These are phyloP conservation scores for Bibio marci DNA, from an alignment of 2,888 invertebrate species.

Conservation along the genomic window DNA sequence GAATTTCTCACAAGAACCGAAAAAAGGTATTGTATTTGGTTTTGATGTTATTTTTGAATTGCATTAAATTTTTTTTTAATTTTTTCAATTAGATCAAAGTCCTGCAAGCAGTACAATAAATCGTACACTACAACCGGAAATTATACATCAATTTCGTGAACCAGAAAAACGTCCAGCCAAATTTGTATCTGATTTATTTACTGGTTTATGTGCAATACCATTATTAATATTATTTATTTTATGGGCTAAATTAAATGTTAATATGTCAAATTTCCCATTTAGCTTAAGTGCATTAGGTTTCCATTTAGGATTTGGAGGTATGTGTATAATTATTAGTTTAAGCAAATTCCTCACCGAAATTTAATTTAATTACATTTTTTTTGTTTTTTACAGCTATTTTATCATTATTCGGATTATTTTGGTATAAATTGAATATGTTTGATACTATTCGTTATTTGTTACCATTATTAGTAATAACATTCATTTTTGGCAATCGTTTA, in stretches of 20 bases:
- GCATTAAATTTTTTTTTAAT: neutral
- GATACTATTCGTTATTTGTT: conserved; percentile 78
- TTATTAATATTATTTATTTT: conserved; percentile 63
- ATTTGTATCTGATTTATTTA: conserved; percentile 79
- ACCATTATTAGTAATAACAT: conserved; percentile 72
- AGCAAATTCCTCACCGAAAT: no score
- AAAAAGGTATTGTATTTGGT: no score
- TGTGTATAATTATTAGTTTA: no score
- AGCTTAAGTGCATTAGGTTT: conserved; percentile 71
- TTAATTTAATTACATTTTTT: no score
- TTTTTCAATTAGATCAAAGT: neutral
- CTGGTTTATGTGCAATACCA: conserved; percentile 63
- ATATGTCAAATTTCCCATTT: conserved; percentile 65
- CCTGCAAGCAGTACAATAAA: conserved; percentile 4
- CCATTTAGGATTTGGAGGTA: conserved; percentile 74
- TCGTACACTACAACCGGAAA: conserved; percentile 35
- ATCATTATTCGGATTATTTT: conserved; percentile 75
- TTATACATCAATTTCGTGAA: conserved; percentile 71
- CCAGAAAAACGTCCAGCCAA: conserved; percentile 85
- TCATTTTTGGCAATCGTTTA: conserved; percentile 83
- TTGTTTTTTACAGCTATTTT: conserved; percentile 40
- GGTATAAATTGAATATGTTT: conserved; percentile 92
- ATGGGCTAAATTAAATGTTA: conserved; percentile 79
- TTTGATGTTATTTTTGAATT: neutral
- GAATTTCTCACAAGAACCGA: conserved; percentile 41